These are phyloP conservation scores for Enteromius thamalakanensis DNA, from an alignment of 2,797 vertebrate species.

Conservation along the genomic window DNA sequence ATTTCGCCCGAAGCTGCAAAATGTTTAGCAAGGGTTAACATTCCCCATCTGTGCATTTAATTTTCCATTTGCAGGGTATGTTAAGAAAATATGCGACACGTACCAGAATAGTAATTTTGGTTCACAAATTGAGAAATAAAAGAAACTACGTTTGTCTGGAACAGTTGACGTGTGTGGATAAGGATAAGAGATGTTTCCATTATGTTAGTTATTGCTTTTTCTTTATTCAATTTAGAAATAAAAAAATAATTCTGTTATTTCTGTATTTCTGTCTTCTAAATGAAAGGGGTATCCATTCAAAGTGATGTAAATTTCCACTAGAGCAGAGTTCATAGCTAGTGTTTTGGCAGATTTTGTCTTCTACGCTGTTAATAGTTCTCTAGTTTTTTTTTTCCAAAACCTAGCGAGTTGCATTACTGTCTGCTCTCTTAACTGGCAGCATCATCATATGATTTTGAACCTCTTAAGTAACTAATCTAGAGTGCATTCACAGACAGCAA, in stretches of 20 bases:
- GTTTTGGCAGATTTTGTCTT: conserved; percentile 46
- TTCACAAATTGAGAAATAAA: conserved; percentile 43
- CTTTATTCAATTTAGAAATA: conserved; percentile 27
- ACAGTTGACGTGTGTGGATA: conserved; percentile 7
- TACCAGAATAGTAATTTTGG: conserved; percentile 45
- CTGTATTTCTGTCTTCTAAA: conserved; percentile 18
- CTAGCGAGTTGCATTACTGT: background rate
- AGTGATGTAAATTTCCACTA: conserved; percentile 35
- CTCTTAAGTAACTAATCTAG: conserved; percentile 4
- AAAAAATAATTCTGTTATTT: conserved; percentile 1
- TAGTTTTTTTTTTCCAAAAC: background rate
- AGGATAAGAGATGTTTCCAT: conserved; percentile 54
- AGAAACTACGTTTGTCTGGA: conserved; percentile 9
- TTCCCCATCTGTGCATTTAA: conserved; percentile 30
- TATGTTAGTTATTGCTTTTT: conserved; percentile 38
- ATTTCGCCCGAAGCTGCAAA: conserved; percentile 16
- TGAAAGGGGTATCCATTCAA: conserved; percentile 41
- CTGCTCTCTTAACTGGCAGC: background rate
- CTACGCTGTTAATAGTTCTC: conserved; percentile 24
- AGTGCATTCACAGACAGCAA: background rate
- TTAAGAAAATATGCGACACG: conserved; percentile 36
- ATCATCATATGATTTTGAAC: background rate
- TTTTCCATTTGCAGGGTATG: conserved; percentile 48
- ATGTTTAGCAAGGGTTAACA: conserved; percentile 44
- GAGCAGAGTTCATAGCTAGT: conserved; percentile 17